Conservation (phyloP, 2,888 invertebrate genomes). For the Rhamnusium bicolor region DNA sequence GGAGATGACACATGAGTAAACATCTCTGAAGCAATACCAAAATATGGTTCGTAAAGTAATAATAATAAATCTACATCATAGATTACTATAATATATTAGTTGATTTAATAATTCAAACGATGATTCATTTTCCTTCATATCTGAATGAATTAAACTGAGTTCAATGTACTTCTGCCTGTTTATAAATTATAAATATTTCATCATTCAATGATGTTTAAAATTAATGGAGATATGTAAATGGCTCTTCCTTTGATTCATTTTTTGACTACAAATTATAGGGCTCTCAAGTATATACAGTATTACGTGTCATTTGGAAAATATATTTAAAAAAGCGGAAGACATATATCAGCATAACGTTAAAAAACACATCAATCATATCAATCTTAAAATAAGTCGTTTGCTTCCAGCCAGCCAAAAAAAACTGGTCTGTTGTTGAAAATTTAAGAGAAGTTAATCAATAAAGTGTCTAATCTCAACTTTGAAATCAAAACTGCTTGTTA, state of each 20-base stretch:
- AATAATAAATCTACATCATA: no score
- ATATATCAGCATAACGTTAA: not conserved
- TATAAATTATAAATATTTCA: not conserved
- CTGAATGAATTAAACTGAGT: not conserved
- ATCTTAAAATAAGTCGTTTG: not conserved
- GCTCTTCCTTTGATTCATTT: not conserved
- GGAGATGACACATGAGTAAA: no score
- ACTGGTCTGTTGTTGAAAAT: not conserved
- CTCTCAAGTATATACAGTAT: not conserved
- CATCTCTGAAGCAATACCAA: no score
- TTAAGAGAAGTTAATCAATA: not conserved
- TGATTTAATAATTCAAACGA: not conserved
- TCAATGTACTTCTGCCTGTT: not conserved
- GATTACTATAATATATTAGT: no score
- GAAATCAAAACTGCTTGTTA: no score
- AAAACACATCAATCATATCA: constrained; percentile 18
- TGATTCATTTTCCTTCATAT: not conserved
- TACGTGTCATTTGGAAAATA: not conserved
- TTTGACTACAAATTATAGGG: not conserved
- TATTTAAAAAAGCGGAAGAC: not conserved
- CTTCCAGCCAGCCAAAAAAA: not conserved
- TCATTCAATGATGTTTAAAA: not conserved
- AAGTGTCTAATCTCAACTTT: not conserved
- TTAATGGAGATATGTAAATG: not conserved
- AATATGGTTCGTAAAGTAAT: no score